Evolutionary conservation across 2,888 invertebrate genomes (phyloP).

Genomic region (Trissolcus japonicus): DNA sequence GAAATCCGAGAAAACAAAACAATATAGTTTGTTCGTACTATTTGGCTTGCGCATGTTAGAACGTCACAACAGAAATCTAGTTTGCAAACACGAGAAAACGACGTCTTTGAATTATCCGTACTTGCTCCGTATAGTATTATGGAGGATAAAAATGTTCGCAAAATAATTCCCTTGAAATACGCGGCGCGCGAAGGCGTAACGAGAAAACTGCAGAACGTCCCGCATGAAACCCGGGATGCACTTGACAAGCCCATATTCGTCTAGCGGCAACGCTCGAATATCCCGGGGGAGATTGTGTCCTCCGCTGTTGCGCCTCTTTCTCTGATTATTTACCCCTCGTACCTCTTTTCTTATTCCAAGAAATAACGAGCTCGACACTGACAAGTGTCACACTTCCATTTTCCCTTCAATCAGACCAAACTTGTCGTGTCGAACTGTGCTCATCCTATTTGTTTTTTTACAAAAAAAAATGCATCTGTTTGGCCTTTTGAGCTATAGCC

Average conservation of each 20-base stretch:
- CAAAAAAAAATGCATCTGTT: not conserved
- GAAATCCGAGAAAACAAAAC: slow-evolving; percentile 9
- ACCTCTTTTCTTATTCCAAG: slow-evolving; percentile 42
- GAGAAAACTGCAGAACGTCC: slow-evolving; percentile 39
- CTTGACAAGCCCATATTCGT: slow-evolving; percentile 56
- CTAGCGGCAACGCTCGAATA: slow-evolving; percentile 42
- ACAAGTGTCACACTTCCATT: slow-evolving; percentile 48
- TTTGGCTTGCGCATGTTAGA: not conserved
- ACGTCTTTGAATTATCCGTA: slow-evolving; percentile 31
- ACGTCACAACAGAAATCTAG: slow-evolving; percentile 26
- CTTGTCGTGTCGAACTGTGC: too few relatives aligned
- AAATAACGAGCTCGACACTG: slow-evolving; percentile 51
- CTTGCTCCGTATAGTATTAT: slow-evolving; percentile 3
- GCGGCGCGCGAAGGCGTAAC: slow-evolving; percentile 31
- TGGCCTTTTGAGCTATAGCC: too few relatives aligned
- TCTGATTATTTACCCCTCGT: slow-evolving; percentile 45
- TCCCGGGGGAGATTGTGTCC: slow-evolving; percentile 47
- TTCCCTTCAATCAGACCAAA: slow-evolving; percentile 35
- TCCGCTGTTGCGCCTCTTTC: slow-evolving; percentile 21
- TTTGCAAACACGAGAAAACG: slow-evolving; percentile 35
- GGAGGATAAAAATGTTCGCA: slow-evolving; percentile 24
- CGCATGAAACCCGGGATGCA: slow-evolving; percentile 49
- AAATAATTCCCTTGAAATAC: slow-evolving; percentile 34
- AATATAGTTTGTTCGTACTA: slow-evolving; percentile 10
- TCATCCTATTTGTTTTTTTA: too few relatives aligned